Evolutionary conservation across 2,113 vertebrate species (phyloP), one percentile per base, ranked within the genome.

Genomic region (Xiphophorus hellerii): DNA sequence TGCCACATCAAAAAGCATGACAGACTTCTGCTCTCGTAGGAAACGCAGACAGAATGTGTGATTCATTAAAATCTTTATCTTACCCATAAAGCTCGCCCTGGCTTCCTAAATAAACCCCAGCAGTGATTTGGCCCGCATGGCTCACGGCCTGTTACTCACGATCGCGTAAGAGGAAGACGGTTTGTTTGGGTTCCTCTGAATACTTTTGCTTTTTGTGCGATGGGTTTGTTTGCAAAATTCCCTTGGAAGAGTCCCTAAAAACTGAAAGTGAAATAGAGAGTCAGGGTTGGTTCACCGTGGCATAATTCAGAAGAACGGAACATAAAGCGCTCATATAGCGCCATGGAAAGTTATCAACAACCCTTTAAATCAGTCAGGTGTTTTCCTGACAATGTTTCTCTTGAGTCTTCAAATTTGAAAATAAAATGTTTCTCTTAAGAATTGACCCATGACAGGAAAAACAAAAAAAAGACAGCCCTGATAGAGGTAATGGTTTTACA

Each of bases 31-130:
- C 73, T 76, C 60, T 27, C 0, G 28, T 33, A 65, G 62, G 81
- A 73, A 91, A 87, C 80, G 76, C 60, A 5, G 66, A 66, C 39
- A 81, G 80, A 88, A 84, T 83, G 70, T 85, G 90, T 73, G 88
- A 87, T 76, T 92, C 90, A 80, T 90, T 86, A 84, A 70, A 79
- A 80, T 48, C 70, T 69, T 71, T 76, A 87, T 87, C 69, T 74
- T 35, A 62, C 71, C 51, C 35, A 39, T 84, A 78, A 88, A 79
- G 84, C 76, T 13, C 74, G 75, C 66, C 61, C 73, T 73, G 3
- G 1, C 71, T 90, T 89, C 83, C 84, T 82, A 83, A 74, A 86
- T 71, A 84, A 88, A 75, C 44, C 62, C 74, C 37, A 51, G 51
- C 30, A 68, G 80, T 77, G 83, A 85, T 84, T 81, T 81, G 71